phyloP scores from a whole-genome alignment of 2,888 invertebrate genomes.

The Pandemis heparana region DNA sequence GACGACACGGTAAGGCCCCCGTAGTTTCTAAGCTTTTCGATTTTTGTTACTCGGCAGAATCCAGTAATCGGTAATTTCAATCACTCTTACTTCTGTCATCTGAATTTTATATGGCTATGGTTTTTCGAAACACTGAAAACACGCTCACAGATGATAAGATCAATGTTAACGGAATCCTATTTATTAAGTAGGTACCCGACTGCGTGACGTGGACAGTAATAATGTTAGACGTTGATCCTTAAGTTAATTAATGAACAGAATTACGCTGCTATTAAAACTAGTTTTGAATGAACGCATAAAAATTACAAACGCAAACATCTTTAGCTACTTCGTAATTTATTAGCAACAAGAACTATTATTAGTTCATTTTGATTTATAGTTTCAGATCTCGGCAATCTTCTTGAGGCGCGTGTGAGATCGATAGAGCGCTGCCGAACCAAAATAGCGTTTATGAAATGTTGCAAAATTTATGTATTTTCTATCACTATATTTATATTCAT shows the following conservation, averaged over 20 bases:
- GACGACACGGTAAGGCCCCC: too few species aligned
- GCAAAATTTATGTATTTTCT: conserved; percentile 16
- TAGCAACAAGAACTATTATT: conserved; percentile 9
- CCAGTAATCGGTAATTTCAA: too few species aligned
- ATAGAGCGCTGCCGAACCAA: conserved; percentile 6
- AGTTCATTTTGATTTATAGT: conserved; percentile 12
- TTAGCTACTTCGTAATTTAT: conserved; percentile 3
- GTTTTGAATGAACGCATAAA: not conserved
- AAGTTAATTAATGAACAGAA: not conserved
- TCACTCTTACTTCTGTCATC: too few species aligned
- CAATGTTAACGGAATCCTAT: too few species aligned
- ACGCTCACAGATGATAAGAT: too few species aligned
- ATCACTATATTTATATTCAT: not conserved
- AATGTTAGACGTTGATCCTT: not conserved
- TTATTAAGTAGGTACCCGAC: too few species aligned
- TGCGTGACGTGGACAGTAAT: too few species aligned
- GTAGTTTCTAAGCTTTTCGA: too few species aligned
- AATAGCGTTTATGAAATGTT: conserved; percentile 21
- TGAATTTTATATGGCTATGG: too few species aligned
- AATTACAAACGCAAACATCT: not conserved
- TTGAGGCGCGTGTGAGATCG: conserved; percentile 12
- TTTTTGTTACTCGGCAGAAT: too few species aligned
- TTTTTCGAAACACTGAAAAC: too few species aligned
- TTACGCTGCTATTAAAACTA: not conserved
- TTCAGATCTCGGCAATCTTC: conserved; percentile 1